Conservation (phyloP, 1,140 invertebrate species). For the Oryctes rhinoceros region DNA sequence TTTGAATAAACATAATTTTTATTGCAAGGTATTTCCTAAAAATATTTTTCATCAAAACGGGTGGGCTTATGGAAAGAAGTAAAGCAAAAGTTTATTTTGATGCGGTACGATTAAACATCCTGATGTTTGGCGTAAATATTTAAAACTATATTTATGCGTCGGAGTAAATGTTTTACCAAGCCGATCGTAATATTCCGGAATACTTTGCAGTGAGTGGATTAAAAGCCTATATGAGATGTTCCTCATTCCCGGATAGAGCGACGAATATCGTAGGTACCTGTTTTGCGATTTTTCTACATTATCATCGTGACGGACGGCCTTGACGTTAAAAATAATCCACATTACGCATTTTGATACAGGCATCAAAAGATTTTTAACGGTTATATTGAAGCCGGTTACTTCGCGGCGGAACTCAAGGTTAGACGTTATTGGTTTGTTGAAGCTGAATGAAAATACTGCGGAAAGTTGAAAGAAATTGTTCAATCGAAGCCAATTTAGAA, state of each 20-base stretch:
- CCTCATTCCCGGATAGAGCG: background rate
- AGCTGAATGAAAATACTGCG: too few relatives aligned
- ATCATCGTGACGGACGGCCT: background rate
- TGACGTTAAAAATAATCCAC: background rate
- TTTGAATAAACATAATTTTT: conserved; percentile 27
- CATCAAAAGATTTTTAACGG: too few relatives aligned
- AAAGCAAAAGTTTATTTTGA: conserved; percentile 40
- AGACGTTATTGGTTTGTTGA: background rate
- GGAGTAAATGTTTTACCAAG: conserved; percentile 11
- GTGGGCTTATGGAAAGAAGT: conserved; percentile 13
- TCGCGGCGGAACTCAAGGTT: background rate
- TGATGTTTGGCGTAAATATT: conserved; percentile 33
- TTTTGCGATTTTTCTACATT: background rate
- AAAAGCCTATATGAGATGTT: background rate
- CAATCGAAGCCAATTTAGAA: too few relatives aligned
- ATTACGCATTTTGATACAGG: background rate
- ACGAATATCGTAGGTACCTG: background rate
- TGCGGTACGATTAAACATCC: conserved; percentile 37
- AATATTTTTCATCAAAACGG: conserved; percentile 23
- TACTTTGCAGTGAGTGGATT: conserved; percentile 1
- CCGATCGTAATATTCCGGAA: conserved; percentile 20
- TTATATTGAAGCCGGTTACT: background rate
- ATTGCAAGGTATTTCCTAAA: conserved; percentile 38
- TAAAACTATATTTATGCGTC: conserved; percentile 16
- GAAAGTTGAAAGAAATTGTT: too few relatives aligned